phyloP scores from a whole-genome alignment of 2,113 vertebrate genomes.

The Haplotaxodon microlepis region DNA sequence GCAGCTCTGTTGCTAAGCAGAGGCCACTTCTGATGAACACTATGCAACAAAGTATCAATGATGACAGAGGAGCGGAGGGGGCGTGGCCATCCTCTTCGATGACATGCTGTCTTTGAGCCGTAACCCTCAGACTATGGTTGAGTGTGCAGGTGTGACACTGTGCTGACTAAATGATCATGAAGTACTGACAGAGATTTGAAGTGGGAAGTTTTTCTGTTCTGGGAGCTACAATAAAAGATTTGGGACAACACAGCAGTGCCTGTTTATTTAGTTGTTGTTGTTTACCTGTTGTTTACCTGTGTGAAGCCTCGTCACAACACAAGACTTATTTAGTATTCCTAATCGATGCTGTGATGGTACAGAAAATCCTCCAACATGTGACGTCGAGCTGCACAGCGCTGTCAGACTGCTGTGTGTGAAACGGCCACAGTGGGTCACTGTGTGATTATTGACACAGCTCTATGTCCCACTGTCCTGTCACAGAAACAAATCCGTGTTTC shows the following conservation, averaged over 20 bases:
- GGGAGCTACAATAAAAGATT: conserved; percentile 69
- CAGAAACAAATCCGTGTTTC: fast-evolving
- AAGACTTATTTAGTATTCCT: not conserved
- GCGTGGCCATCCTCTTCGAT: not conserved
- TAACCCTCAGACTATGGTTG: not conserved
- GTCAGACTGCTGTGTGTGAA: not conserved
- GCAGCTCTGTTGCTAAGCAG: not conserved
- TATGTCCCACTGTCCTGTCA: not conserved
- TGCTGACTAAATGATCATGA: conserved; percentile 59
- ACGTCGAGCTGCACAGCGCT: not conserved
- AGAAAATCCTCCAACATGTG: not conserved
- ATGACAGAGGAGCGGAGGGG: not conserved
- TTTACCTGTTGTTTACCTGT: not conserved
- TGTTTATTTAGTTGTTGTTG: not conserved
- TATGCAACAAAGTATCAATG: not conserved
- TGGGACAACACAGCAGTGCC: conserved; percentile 48
- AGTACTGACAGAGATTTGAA: conserved; percentile 27
- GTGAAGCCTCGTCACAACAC: not conserved
- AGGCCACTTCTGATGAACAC: not conserved
- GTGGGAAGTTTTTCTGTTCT: conserved; percentile 44
- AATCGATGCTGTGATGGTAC: not conserved
- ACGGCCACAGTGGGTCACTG: not conserved
- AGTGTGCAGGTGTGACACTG: conserved; percentile 21
- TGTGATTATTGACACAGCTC: not conserved
- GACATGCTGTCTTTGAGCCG: not conserved